phyloP scores from a whole-genome alignment of 2,113 vertebrate genomes.

The Siphamia tubifer region DNA sequence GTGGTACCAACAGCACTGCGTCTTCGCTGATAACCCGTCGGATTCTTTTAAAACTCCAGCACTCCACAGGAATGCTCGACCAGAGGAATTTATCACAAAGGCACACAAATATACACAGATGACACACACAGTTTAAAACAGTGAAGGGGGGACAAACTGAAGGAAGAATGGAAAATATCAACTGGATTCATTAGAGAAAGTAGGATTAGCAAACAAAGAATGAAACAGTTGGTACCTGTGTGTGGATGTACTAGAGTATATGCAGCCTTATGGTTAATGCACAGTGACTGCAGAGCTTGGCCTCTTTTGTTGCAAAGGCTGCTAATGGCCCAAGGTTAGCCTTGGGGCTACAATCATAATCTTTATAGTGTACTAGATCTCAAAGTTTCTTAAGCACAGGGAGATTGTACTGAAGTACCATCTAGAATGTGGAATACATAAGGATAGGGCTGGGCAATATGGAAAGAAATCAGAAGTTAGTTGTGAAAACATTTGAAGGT shows the following conservation, averaged over 20 bases:
- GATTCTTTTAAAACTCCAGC: constrained; percentile 67
- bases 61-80: constrained; percentile 61
- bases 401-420: constrained; percentile 5
- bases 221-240: not conserved
- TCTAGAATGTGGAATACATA: not conserved
- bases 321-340: constrained; percentile 23
- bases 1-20: constrained; percentile 32
- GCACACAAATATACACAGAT: not conserved
- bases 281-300: not conserved
- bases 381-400: constrained; percentile 6
- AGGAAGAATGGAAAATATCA: not conserved
- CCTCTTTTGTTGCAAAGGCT: constrained; percentile 26
- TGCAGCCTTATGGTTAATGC: not conserved
- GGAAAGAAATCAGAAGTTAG: too few relatives aligned
- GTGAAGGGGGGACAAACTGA: not conserved
- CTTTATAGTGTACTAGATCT: not conserved
- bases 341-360: constrained; percentile 8
- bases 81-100: constrained; percentile 51
- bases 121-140: constrained; percentile 3
- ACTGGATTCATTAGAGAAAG: not conserved
- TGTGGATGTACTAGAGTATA: not conserved
- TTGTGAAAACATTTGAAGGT: too few relatives aligned
- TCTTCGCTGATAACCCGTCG: constrained; percentile 63
- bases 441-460: too few relatives aligned
- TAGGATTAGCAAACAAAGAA: constrained; percentile 2